phyloP scores from a whole-genome alignment of 2,797 vertebrate species.

The Sebastes aleutianus region DNA sequence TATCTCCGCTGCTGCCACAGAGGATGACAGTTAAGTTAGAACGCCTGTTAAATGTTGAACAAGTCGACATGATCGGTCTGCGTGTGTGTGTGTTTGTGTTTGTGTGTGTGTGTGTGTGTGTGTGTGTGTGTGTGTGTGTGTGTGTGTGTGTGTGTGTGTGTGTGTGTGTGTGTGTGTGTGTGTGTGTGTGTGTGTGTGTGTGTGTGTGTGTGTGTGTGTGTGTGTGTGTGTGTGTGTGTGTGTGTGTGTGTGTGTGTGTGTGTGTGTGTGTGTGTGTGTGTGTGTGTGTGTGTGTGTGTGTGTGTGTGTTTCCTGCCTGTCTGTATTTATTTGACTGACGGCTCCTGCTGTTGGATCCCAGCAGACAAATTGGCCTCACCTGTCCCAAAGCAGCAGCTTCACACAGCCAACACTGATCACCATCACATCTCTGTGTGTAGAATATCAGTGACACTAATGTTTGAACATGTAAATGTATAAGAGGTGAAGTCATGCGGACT shows the following conservation, averaged over 20 bases:
- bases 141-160: not conserved
- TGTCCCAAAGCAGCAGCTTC: slow-evolving; percentile 36
- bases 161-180: not conserved
- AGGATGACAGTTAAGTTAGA: slow-evolving; percentile 5
- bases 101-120: not conserved
- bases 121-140: not conserved
- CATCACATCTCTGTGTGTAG: not conserved
- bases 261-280: not conserved
- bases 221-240: not conserved
- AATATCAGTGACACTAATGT: not conserved
- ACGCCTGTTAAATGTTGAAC: not conserved
- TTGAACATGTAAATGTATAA: no score
- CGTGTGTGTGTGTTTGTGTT: not conserved
- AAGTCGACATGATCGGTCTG: not conserved
- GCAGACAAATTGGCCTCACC: slow-evolving; percentile 42
- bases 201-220: not conserved
- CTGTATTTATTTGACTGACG: slow-evolving; percentile 32
- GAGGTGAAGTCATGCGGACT: no score
- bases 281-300: no score
- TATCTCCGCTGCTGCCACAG: not conserved
- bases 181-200: not conserved
- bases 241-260: not conserved
- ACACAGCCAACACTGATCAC: slow-evolving; percentile 1
- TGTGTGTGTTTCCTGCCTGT: not conserved
- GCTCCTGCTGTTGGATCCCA: slow-evolving; percentile 47